Conservation (phyloP, 2,113 vertebrate species). For the Phyllostomus discolor region DNA sequence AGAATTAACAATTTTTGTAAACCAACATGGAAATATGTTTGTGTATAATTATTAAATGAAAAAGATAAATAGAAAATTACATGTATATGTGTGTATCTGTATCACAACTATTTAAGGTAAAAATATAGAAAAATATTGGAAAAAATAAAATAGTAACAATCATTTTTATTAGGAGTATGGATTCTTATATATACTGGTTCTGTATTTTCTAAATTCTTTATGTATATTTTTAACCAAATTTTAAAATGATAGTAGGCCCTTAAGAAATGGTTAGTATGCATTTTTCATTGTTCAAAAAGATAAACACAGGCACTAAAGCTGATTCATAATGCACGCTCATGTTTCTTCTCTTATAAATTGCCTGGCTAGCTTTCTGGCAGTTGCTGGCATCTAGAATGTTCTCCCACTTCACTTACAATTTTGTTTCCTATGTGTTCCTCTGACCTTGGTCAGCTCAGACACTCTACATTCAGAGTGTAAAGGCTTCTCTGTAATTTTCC, state of each 20-base stretch:
- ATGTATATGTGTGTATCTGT: neutral
- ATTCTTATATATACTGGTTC: neutral
- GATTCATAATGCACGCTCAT: neutral
- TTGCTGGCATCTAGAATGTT: neutral
- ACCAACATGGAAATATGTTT: neutral
- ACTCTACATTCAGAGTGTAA: neutral
- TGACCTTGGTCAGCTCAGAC: neutral
- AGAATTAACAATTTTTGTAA: neutral
- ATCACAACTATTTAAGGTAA: neutral
- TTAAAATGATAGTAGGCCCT: neutral
- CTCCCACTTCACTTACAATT: neutral
- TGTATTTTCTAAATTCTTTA: neutral
- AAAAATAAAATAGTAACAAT: neutral
- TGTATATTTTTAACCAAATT: neutral
- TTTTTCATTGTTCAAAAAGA: neutral
- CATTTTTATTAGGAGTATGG: neutral
- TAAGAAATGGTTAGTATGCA: neutral
- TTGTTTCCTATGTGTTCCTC: neutral
- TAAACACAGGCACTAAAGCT: neutral
- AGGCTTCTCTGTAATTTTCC: neutral
- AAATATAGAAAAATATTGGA: neutral
- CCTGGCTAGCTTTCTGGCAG: neutral
- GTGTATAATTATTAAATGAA: constrained; percentile 7
- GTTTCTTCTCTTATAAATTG: neutral
- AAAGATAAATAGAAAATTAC: neutral